Evolutionary conservation across 1,140 invertebrate genomes (phyloP).

Genomic region (Magallana gigas): DNA sequence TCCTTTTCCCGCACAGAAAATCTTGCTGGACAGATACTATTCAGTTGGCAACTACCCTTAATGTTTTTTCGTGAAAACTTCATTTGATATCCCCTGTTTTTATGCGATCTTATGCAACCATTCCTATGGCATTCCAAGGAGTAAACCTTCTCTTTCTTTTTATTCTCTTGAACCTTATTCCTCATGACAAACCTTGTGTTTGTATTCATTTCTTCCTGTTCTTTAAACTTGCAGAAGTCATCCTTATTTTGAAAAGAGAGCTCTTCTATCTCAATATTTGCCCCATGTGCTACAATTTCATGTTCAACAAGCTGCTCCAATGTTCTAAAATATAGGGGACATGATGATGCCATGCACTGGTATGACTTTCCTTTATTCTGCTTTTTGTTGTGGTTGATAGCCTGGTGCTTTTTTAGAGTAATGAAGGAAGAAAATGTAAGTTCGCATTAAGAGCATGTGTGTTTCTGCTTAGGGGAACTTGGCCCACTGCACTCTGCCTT

Average conservation of each 20-base stretch:
- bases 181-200: conserved; percentile 5
- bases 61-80: not conserved
- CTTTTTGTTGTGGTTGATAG: not conserved
- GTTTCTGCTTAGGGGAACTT: not conserved
- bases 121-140: conserved; percentile 22
- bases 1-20: conserved; percentile 5
- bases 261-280: conserved; percentile 23
- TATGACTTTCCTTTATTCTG: not conserved
- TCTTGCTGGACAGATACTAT: conserved; percentile 18
- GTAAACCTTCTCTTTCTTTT: conserved; percentile 1
- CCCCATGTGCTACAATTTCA: not conserved
- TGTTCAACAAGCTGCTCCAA: not conserved
- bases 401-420: no score
- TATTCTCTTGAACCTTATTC: not conserved
- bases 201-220: not conserved
- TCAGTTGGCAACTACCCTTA: conserved; percentile 31
- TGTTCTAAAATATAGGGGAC: not conserved
- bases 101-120: conserved; percentile 11
- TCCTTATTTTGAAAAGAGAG: not conserved
- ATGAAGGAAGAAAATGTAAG: not conserved
- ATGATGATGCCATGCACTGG: conserved; percentile 25
- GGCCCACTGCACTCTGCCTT: not conserved
- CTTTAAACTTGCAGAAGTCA: not conserved
- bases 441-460: not conserved
- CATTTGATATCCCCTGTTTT: not conserved